phyloP scores from a whole-genome alignment of 1,140 invertebrate genomes.

The Leptopilina clavipes region DNA sequence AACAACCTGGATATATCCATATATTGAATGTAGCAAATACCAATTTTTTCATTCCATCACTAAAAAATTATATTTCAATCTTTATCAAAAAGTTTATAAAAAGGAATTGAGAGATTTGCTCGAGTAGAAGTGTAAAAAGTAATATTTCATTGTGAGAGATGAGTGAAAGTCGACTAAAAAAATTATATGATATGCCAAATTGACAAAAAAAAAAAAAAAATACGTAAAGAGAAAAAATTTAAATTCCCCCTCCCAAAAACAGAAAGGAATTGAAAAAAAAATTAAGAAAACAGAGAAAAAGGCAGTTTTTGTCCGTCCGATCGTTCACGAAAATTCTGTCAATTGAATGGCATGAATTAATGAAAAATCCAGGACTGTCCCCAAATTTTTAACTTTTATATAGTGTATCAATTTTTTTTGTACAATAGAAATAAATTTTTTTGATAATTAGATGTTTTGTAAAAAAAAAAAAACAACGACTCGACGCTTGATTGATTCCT shows the following conservation, averaged over 20 bases:
- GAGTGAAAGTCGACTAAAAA: background rate
- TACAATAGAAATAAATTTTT: constrained; percentile 3
- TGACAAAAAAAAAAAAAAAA: no score
- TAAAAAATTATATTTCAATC: constrained; percentile 5
- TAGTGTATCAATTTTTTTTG: constrained; percentile 13
- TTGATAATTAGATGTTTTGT: constrained; percentile 3
- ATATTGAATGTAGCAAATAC: constrained; percentile 25
- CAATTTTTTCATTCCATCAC: background rate
- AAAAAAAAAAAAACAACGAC: background rate
- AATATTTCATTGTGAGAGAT: background rate
- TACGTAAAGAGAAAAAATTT: background rate
- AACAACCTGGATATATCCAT: constrained; percentile 3
- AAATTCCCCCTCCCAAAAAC: background rate
- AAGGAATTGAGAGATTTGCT: constrained; percentile 29
- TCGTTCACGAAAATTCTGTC: constrained; percentile 4
- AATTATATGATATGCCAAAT: background rate
- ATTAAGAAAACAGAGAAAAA: constrained; percentile 3
- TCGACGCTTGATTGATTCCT: constrained; percentile 2
- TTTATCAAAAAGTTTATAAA: background rate
- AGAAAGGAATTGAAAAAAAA: background rate
- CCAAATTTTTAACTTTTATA: constrained; percentile 31
- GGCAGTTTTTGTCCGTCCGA: constrained; percentile 30
- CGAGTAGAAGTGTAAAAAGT: constrained; percentile 2
- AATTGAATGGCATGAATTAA: background rate
- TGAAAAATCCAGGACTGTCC: constrained; percentile 14